Percentiles rank a stretch among this genome's conserved stretches.
These are phyloP conservation scores for Charadrius vociferus DNA, from an alignment of 2,113 vertebrate genomes.

Conservation along the genomic window DNA sequence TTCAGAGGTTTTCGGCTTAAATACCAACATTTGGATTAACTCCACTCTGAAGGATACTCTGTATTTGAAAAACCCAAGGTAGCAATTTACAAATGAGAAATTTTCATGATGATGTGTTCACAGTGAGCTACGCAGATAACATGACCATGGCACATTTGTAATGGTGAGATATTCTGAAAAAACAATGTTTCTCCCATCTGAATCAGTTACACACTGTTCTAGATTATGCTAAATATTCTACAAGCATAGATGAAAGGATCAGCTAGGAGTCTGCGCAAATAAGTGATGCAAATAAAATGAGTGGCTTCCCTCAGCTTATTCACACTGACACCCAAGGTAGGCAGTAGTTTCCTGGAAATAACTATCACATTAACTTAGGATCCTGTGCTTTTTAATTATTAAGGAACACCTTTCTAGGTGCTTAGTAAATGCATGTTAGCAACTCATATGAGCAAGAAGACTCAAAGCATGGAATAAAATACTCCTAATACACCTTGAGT, in stretches of 20 bases:
- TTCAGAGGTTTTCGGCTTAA: neutral
- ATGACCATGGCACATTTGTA: neutral
- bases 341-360: neutral
- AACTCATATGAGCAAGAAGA: neutral
- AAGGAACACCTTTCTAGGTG: neutral
- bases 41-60: neutral
- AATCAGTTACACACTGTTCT: neutral
- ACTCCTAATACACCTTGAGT: neutral
- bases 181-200: neutral
- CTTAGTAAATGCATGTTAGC: neutral
- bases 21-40: neutral
- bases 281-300: neutral
- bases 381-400: neutral
- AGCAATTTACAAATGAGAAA: neutral
- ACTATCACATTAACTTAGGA: neutral
- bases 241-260: neutral
- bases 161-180: neutral
- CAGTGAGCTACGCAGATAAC: neutral
- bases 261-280: neutral
- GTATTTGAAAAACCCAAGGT: neutral
- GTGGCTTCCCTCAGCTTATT: neutral
- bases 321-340: rapidly evolving
- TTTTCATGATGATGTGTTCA: neutral
- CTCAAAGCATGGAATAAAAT: neutral
- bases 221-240: neutral